Conservation (phyloP, 2,113 vertebrate species). For the Tenrec ecaudatus region DNA sequence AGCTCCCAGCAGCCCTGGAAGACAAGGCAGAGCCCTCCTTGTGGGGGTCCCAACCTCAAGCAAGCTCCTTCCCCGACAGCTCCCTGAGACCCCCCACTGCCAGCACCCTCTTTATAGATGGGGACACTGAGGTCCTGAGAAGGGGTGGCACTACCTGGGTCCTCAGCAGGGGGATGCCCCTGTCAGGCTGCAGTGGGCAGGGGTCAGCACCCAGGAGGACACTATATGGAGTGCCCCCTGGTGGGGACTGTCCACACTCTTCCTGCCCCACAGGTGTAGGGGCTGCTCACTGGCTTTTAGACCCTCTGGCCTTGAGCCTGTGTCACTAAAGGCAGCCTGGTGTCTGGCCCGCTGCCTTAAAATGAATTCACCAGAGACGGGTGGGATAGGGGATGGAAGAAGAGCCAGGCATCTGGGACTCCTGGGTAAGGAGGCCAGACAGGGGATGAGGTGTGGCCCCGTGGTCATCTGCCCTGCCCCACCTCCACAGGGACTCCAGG, state of each 20-base stretch:
- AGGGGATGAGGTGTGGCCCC: background rate
- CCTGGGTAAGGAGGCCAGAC: background rate
- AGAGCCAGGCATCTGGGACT: background rate
- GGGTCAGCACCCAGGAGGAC: background rate
- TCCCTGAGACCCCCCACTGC: too few species aligned
- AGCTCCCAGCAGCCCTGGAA: too few species aligned
- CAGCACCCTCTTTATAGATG: background rate
- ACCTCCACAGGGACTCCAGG: background rate
- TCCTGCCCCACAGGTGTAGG: background rate
- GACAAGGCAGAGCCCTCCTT: too few species aligned
- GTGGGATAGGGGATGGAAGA: background rate
- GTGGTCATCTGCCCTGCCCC: too few species aligned
- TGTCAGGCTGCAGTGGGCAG: too few species aligned
- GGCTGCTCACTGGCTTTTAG: background rate
- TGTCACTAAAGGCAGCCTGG: background rate
- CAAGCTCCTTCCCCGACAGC: too few species aligned
- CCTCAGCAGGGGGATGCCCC: background rate
- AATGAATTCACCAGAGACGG: background rate
- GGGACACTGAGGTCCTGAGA: background rate
- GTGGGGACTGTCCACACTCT: background rate
- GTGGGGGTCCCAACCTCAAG: too few species aligned
- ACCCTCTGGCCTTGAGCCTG: too few species aligned
- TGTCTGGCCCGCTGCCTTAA: background rate
- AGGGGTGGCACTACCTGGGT: background rate
- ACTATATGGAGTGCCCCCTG: background rate